Conservation (phyloP, 2,113 vertebrate genomes). For the Eretmochelys imbricata region DNA sequence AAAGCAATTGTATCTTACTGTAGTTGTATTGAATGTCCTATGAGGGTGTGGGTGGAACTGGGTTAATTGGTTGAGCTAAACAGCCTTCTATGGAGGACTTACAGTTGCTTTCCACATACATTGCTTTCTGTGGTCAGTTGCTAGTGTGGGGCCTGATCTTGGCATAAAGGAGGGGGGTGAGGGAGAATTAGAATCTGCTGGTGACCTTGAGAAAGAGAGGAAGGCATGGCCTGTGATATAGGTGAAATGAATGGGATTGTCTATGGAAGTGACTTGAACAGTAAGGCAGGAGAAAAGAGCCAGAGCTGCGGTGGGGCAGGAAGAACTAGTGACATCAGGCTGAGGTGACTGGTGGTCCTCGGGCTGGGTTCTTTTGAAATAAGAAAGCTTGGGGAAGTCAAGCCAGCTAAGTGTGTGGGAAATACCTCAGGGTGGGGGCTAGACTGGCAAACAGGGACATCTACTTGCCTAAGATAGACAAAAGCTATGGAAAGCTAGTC, state of each 20-base stretch:
- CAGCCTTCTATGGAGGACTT: background rate
- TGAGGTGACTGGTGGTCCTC: background rate
- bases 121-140: background rate
- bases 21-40: background rate
- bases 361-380: background rate
- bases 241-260: background rate
- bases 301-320: background rate
- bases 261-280: background rate
- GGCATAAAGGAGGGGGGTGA: background rate
- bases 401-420: background rate
- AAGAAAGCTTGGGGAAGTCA: background rate
- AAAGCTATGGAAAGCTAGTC: background rate
- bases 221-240: background rate
- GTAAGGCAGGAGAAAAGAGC: background rate
- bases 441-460: background rate
- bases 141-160: background rate
- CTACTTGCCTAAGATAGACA: background rate
- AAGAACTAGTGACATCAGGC: background rate
- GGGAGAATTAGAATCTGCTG: background rate
- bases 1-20: background rate
- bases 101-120: background rate
- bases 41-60: background rate
- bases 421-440: background rate
- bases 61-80: background rate
- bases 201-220: background rate